Evolutionary conservation across 2,888 invertebrate species (phyloP).

Genomic region (Cephus nigrinus): DNA sequence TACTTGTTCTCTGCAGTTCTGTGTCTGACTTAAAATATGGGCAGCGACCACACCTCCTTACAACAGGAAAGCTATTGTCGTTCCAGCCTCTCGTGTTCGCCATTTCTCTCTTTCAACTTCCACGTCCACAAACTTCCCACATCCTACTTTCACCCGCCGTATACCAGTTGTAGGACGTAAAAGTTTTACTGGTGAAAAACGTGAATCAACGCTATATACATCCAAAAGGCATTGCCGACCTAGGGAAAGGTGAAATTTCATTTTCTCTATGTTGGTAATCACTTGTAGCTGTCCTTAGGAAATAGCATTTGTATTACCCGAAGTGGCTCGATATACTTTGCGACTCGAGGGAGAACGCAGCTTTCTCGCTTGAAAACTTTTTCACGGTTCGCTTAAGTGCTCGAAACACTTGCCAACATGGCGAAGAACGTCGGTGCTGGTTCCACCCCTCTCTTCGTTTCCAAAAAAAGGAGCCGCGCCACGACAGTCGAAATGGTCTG

Average conservation of each 20-base stretch:
- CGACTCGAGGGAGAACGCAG: not conserved
- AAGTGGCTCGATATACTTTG: not conserved
- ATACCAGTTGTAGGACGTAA: not conserved
- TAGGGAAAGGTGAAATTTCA: not conserved
- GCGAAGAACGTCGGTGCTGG: not conserved
- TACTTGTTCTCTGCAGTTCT: constrained; percentile 51
- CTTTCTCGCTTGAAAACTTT: constrained; percentile 32
- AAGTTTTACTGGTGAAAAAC: not conserved
- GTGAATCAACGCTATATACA: not conserved
- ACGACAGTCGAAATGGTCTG: not conserved
- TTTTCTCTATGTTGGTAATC: not conserved
- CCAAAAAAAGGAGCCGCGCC: not conserved
- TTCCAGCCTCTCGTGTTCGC: constrained; percentile 1
- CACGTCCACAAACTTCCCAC: not conserved
- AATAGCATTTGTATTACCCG: not conserved
- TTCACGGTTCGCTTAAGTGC: constrained; percentile 45
- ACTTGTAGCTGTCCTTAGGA: not conserved
- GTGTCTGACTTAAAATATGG: constrained; percentile 63
- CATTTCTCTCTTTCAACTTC: not conserved
- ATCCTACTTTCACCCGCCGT: not conserved
- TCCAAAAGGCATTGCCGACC: not conserved
- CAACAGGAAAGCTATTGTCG: constrained; percentile 54
- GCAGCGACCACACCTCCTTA: constrained; percentile 58
- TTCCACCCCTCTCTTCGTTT: not conserved
- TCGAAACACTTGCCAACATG: constrained; percentile 53